phyloP scores from a whole-genome alignment of 2,888 invertebrate species.

The Lasioglossum calceatum region DNA sequence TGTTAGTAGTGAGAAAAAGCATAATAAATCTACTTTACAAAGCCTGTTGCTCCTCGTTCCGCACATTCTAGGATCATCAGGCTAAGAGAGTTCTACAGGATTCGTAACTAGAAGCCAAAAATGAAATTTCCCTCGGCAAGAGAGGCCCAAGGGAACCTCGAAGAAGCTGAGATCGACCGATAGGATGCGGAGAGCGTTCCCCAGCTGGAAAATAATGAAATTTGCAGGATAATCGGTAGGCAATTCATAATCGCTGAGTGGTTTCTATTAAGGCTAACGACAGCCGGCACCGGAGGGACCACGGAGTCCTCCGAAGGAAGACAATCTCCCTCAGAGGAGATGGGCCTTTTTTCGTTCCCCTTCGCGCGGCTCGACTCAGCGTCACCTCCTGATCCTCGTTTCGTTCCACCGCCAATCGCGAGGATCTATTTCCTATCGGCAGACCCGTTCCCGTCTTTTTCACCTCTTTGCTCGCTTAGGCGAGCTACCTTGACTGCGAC shows the following conservation, averaged over 20 bases:
- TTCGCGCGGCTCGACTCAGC: slow-evolving; percentile 26
- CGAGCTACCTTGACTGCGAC: slow-evolving; percentile 57
- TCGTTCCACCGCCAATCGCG: slow-evolving; percentile 63
- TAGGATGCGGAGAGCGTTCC: slow-evolving; percentile 34
- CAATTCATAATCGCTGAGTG: slow-evolving; percentile 81
- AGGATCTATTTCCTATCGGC: slow-evolving; percentile 84
- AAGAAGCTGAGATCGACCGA: slow-evolving; percentile 46
- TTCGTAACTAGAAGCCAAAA: slow-evolving; percentile 38
- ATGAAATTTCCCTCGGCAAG: slow-evolving; percentile 61
- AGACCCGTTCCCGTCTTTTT: slow-evolving; percentile 65
- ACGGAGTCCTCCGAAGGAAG: slow-evolving; percentile 73
- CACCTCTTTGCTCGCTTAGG: slow-evolving; percentile 46
- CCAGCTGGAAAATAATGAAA: slow-evolving; percentile 82
- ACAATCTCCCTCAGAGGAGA: slow-evolving; percentile 84
- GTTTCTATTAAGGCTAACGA: slow-evolving; percentile 75
- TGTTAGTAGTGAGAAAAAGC: neutral
- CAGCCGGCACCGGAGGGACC: slow-evolving; percentile 61
- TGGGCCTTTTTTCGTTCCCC: slow-evolving; percentile 73
- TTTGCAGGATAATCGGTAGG: slow-evolving; percentile 82
- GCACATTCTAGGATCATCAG: neutral
- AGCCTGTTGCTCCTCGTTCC: neutral
- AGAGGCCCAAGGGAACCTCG: slow-evolving; percentile 30
- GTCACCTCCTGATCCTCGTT: slow-evolving; percentile 43
- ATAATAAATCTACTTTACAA: neutral
- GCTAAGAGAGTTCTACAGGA: neutral